phyloP scores from a whole-genome alignment of 2,888 invertebrate species.

The Acrobeloides nanus region DNA sequence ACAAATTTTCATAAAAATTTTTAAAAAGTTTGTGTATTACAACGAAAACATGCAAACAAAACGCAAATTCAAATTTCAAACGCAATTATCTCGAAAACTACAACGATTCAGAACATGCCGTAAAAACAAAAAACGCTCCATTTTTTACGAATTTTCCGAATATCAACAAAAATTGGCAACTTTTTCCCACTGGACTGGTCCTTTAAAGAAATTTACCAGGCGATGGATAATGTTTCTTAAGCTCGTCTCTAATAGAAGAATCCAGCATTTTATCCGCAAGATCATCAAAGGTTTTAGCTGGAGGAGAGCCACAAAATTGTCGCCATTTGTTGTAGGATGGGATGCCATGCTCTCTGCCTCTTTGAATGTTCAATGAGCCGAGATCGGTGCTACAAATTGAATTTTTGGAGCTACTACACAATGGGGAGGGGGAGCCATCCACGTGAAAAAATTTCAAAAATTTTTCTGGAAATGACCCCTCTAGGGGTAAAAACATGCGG shows the following conservation, averaged over 20 bases:
- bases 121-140: background rate
- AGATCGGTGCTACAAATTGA: slow-evolving; percentile 63
- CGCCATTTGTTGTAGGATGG: slow-evolving; percentile 59
- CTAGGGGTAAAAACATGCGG: too few species aligned
- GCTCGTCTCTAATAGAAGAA: slow-evolving; percentile 66
- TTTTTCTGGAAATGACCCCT: too few species aligned
- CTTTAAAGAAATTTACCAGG: slow-evolving; percentile 28
- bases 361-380: slow-evolving; percentile 88
- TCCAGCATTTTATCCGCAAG: slow-evolving; percentile 72
- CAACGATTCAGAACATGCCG: background rate
- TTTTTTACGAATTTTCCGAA: background rate
- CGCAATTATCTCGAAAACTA: background rate
- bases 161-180: background rate
- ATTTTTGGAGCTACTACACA: too few species aligned
- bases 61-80: too few species aligned
- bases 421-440: too few species aligned
- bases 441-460: too few species aligned
- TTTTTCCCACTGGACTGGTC: background rate
- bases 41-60: too few species aligned
- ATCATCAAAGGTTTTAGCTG: slow-evolving; percentile 66
- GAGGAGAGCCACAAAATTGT: slow-evolving; percentile 73
- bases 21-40: too few species aligned
- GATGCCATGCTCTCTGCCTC: slow-evolving; percentile 84
- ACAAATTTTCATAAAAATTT: too few species aligned
- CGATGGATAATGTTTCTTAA: slow-evolving; percentile 56